A percentile compares a stretch with the other conserved stretches of the same genome.
These are phyloP conservation scores for Micropoecilia bifurca DNA, from an alignment of 2,797 vertebrate genomes.

Conservation along the genomic window DNA sequence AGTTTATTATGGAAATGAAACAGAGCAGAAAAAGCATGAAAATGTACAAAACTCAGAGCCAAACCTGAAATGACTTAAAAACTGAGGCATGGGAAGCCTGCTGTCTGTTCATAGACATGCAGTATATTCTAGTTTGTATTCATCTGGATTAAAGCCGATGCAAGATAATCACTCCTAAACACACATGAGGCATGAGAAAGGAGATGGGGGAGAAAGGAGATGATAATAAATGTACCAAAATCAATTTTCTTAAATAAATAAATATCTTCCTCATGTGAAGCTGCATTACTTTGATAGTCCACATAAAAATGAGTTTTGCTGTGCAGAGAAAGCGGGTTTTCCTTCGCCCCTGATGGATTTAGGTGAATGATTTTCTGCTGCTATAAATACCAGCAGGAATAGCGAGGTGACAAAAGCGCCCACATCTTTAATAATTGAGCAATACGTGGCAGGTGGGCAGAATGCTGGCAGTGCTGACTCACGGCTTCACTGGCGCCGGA, in stretches of 20 bases:
- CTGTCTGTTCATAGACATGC: not conserved
- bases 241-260: not conserved
- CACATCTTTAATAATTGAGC: constrained; percentile 80
- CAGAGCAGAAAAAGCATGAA: not conserved
- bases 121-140: not conserved
- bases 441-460: constrained; percentile 73
- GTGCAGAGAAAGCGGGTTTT: constrained; percentile 21
- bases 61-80: not conserved
- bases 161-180: not conserved
- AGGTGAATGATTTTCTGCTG: constrained; percentile 34
- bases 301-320: constrained; percentile 6
- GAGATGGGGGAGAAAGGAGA: too few species aligned
- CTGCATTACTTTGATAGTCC: constrained; percentile 4
- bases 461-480: constrained; percentile 74
- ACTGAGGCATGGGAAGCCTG: not conserved
- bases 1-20: not conserved
- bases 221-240: not conserved
- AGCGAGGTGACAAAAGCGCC: constrained; percentile 64
- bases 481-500: constrained; percentile 71
- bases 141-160: not conserved
- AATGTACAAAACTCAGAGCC: not conserved
- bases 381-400: constrained; percentile 66
- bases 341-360: constrained; percentile 25
- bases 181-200: not conserved
- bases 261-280: not conserved